Evolutionary conservation across 2,797 vertebrate genomes (phyloP).

Genomic region (Pangasius mekongensis): DNA sequence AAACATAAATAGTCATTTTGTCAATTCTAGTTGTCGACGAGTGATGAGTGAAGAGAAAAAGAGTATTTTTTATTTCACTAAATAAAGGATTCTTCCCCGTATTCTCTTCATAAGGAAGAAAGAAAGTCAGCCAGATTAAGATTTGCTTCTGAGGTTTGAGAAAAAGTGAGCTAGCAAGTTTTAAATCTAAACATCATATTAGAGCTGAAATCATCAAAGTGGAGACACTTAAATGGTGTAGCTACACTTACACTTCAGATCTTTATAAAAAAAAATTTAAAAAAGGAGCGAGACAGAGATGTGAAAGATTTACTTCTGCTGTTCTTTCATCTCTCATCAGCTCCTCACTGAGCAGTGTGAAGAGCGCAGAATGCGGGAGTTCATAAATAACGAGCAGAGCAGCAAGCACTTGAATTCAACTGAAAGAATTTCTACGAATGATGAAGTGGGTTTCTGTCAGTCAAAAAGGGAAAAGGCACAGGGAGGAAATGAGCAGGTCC

Average conservation of each 20-base stretch:
- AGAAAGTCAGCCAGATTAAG: background rate
- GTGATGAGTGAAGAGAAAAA: background rate
- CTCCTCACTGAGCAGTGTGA: background rate
- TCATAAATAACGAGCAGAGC: constrained; percentile 11
- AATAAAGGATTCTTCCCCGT: background rate
- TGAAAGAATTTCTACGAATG: background rate
- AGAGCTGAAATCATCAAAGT: constrained; percentile 26
- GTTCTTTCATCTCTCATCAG: constrained; percentile 15
- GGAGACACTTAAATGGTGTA: background rate
- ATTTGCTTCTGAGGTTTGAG: background rate
- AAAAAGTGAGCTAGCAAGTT: background rate
- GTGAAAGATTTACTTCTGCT: constrained; percentile 26
- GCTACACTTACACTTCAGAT: constrained; percentile 26
- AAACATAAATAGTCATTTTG: background rate
- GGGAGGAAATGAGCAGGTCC: background rate
- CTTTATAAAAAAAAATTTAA: background rate
- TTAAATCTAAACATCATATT: background rate
- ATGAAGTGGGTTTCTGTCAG: constrained; percentile 21
- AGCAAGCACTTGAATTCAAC: constrained; percentile 8
- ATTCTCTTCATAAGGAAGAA: background rate
- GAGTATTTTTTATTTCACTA: background rate
- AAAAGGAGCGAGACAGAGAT: constrained; percentile 2
- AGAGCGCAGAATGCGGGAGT: background rate
- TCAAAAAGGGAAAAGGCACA: background rate
- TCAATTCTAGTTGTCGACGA: background rate